phyloP scores from a whole-genome alignment of 2,113 vertebrate genomes.

The Ibidorhyncha struthersii region DNA sequence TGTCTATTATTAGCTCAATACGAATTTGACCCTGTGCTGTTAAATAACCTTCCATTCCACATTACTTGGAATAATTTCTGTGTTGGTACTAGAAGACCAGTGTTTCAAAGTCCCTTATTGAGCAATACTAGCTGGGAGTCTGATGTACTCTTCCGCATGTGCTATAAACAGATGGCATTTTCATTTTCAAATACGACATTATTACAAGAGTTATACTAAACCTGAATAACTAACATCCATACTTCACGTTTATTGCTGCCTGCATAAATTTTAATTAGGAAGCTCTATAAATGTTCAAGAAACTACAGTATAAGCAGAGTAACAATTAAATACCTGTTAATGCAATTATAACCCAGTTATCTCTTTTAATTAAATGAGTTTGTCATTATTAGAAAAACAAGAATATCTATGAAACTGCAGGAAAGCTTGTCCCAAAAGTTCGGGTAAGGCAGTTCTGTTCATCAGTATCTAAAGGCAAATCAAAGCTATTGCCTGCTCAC shows the following conservation, averaged over 20 bases:
- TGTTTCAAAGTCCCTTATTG: background rate
- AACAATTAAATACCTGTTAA: conserved; percentile 54
- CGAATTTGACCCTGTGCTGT: background rate
- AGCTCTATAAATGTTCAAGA: background rate
- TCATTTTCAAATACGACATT: background rate
- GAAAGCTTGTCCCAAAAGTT: background rate
- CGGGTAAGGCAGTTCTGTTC: background rate
- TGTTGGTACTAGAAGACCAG: background rate
- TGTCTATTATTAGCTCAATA: background rate
- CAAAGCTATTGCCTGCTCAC: background rate
- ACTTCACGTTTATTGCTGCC: background rate
- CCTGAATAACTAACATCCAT: background rate
- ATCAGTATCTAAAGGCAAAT: background rate
- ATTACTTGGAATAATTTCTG: background rate
- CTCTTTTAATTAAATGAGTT: conserved; percentile 37
- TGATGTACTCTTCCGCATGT: background rate
- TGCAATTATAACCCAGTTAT: conserved; percentile 24
- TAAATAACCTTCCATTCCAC: background rate
- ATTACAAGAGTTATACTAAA: background rate
- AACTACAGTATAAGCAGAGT: conserved; percentile 1
- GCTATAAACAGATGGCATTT: background rate
- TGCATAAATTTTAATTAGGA: conserved; percentile 49
- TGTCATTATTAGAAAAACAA: conserved; percentile 33
- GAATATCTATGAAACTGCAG: conserved; percentile 1
- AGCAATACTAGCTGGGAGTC: background rate